These are phyloP conservation scores for Tinea semifulvella DNA, from an alignment of 2,888 invertebrate genomes.

Conservation along the genomic window DNA sequence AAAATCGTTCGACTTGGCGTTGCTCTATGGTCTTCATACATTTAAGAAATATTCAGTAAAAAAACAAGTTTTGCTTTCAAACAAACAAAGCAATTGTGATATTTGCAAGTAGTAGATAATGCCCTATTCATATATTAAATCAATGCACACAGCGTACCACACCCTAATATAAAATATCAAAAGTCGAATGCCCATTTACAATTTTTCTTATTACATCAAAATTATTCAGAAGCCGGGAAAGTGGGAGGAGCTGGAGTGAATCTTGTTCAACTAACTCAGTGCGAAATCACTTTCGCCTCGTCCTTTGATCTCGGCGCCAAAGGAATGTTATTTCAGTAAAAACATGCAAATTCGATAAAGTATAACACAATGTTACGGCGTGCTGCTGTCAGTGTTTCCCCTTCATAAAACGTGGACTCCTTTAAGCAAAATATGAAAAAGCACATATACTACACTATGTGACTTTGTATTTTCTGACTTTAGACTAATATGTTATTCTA, in stretches of 20 bases:
- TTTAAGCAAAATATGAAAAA: no score
- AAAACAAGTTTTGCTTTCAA: no score
- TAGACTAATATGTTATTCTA: no score
- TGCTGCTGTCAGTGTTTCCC: slow-evolving; percentile 36
- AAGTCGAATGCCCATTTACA: slow-evolving; percentile 53
- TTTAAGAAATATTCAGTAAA: no score
- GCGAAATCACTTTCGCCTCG: slow-evolving; percentile 64
- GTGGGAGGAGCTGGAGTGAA: slow-evolving; percentile 50
- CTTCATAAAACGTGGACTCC: no score
- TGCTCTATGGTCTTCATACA: no score
- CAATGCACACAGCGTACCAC: background rate
- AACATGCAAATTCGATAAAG: slow-evolving; percentile 68
- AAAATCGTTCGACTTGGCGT: no score
- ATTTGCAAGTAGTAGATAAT: background rate
- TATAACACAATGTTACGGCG: slow-evolving; percentile 63
- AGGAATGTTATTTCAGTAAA: slow-evolving; percentile 67
- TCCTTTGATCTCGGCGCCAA: slow-evolving; percentile 64
- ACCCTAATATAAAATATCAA: slow-evolving; percentile 28
- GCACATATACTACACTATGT: no score
- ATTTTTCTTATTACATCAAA: slow-evolving; percentile 60
- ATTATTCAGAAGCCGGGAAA: slow-evolving; percentile 56
- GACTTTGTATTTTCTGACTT: no score
- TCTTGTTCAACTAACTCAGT: slow-evolving; percentile 64
- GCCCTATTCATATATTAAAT: background rate
- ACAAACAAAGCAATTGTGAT: slow-evolving; percentile 24